A percentile compares a stretch with the other conserved stretches of the same genome.
These are phyloP conservation scores for Acleris cristana DNA, from an alignment of 2,888 invertebrate species.

Conservation along the genomic window DNA sequence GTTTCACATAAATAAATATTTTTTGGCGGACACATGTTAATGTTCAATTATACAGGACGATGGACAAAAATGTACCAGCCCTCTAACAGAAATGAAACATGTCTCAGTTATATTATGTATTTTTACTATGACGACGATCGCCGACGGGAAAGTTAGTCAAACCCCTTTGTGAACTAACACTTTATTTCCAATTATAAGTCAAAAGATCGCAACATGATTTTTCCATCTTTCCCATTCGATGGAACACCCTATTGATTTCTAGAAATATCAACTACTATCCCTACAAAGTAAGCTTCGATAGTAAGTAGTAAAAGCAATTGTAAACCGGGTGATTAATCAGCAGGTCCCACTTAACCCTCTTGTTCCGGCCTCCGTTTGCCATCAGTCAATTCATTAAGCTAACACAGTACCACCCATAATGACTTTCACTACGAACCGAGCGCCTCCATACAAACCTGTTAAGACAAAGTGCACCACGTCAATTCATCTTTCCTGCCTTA, in stretches of 20 bases:
- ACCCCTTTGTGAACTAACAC: no score
- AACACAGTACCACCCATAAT: conserved; percentile 81
- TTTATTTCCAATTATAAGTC: no score
- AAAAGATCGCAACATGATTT: no score
- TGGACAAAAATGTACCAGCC: no score
- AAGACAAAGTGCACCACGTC: conserved; percentile 38
- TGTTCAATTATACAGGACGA: not conserved
- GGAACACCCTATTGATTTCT: no score
- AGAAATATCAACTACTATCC: not conserved
- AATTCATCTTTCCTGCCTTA: conserved; percentile 40
- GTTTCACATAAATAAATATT: not conserved
- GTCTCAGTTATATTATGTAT: no score
- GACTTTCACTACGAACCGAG: conserved; percentile 72
- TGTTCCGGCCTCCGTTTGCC: conserved; percentile 77
- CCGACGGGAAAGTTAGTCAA: no score
- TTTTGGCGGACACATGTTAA: not conserved
- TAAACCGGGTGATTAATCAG: conserved; percentile 81
- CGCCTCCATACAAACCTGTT: conserved; percentile 56
- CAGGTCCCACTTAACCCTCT: conserved; percentile 80
- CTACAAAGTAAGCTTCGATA: conserved; percentile 39
- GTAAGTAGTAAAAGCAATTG: conserved; percentile 77
- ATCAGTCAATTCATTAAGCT: conserved; percentile 83
- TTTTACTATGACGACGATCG: no score
- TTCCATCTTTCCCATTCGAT: not conserved
- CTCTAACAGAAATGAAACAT: no score